Conservation (phyloP, 1,140 invertebrate species). For the Carcinoscorpius rotundicauda region DNA sequence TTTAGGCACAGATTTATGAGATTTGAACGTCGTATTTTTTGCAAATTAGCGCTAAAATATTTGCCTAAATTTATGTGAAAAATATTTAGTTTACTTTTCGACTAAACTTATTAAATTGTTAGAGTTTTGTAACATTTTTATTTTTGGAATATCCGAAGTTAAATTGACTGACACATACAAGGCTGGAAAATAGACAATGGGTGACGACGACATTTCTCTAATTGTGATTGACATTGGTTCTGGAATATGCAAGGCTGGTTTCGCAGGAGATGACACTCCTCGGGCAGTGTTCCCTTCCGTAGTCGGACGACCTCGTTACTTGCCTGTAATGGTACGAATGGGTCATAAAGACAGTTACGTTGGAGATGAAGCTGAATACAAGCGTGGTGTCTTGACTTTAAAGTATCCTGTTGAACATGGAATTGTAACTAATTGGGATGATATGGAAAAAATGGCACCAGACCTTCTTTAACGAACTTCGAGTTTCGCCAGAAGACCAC, state of each 20-base stretch:
- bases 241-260: constrained; percentile 40
- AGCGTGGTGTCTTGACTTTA: constrained; percentile 33
- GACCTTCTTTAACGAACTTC: constrained; percentile 41
- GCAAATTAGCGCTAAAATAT: too few relatives aligned
- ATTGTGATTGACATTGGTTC: constrained; percentile 39
- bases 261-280: constrained; percentile 39
- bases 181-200: neutral
- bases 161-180: too few relatives aligned
- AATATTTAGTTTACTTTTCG: too few relatives aligned
- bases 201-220: neutral
- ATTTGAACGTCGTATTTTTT: too few relatives aligned
- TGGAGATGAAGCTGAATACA: constrained; percentile 39
- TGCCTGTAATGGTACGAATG: constrained; percentile 45
- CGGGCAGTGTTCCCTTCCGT: constrained; percentile 36
- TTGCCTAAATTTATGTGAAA: too few relatives aligned
- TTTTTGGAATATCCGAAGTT: too few relatives aligned
- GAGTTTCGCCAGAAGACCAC: constrained; percentile 43
- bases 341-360: constrained; percentile 44
- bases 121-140: too few relatives aligned
- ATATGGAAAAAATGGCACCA: constrained; percentile 46
- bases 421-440: constrained; percentile 43
- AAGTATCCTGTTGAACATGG: constrained; percentile 47
- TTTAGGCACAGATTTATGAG: too few relatives aligned
- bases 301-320: constrained; percentile 32
- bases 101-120: too few relatives aligned